Base-by-base conservation (phyloP, 1,140 invertebrate species). In the Diprion similis region DNA sequence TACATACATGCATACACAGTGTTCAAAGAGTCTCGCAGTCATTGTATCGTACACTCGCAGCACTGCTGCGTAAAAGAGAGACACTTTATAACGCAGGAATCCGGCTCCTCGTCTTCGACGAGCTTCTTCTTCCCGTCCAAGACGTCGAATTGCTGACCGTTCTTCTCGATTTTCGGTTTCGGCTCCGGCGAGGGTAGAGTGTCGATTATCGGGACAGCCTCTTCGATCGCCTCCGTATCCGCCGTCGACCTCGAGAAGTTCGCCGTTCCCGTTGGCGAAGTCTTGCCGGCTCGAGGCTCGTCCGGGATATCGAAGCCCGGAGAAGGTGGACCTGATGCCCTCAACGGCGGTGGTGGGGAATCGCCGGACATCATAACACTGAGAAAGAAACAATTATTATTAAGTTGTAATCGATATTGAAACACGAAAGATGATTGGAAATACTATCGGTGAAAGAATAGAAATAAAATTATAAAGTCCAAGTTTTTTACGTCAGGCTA, bases 1-100 rank as follows among this genome's bases (percentile, higher is more conserved):
- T 75, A 46, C 46, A 47, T 72, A 75, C 24, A 37, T 37, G 24
- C 24, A 37, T 48, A 66, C 71, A 68, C 17, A 15, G 17, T 15
- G 59, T 7, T 7, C 2, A 64, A 64, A 17, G 13, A 64, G 59
- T 64, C 13, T 64, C 59, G 17, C 13, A 7, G 13, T 87, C 78
- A 89, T 24, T 85, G 59, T 81, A 89, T 87, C 67, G 81, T 84
- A 75, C 87, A 89, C 37, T 86, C 85, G 80, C 86, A 89, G 70
- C 85, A 87, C 72, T 88, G 85, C 78, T 87, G 86, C 10, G 85
- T 80, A 47, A 83, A 83, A 59, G 87, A 89, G 48, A 89, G 71
- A 73, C 87, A 89, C 46, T 87, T 82, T 15, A 89, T 78, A 47
- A 86, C 70, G 71, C 86, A 88, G n/a, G 77, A 77, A 68, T 87